Conservation (phyloP, 92 coral and sea anemone genomes). For the Epizoanthus stellaris region DNA sequence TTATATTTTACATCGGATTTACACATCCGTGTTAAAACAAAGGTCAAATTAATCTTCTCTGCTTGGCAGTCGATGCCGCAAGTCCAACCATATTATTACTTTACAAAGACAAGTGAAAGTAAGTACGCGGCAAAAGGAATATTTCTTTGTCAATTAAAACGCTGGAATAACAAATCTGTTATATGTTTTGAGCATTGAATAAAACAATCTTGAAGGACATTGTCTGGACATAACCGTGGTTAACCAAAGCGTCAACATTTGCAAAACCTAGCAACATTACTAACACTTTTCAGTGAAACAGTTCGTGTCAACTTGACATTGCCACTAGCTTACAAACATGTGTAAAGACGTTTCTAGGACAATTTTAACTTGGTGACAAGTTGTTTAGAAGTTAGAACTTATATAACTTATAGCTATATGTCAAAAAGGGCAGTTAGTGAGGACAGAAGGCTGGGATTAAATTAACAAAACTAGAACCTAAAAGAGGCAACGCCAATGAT, state of each 20-base stretch:
- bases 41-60: conserved; percentile 75
- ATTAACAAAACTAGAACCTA: conserved; percentile 5
- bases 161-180: conserved; percentile 16
- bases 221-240: neutral
- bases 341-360: conserved; percentile 19
- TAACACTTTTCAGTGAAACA: conserved; percentile 12
- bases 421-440: neutral
- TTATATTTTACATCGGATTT: conserved; percentile 73
- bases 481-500: conserved; percentile 12
- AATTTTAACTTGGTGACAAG: conserved; percentile 25
- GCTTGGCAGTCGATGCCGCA: conserved; percentile 61
- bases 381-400: neutral
- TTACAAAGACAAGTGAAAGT: conserved; percentile 38
- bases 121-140: conserved; percentile 19
- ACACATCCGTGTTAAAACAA: conserved; percentile 90
- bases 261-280: conserved; percentile 6
- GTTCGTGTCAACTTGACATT: conserved; percentile 20
- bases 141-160: conserved; percentile 6
- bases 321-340: conserved; percentile 33
- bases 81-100: conserved; percentile 35
- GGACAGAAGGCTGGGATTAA: neutral
- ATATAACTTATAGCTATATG: neutral
- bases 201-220: conserved; percentile 2
- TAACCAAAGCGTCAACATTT: conserved; percentile 22
- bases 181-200: conserved; percentile 6